phyloP scores from a whole-genome alignment of 2,888 invertebrate species.

The Platycnemis pennipes region DNA sequence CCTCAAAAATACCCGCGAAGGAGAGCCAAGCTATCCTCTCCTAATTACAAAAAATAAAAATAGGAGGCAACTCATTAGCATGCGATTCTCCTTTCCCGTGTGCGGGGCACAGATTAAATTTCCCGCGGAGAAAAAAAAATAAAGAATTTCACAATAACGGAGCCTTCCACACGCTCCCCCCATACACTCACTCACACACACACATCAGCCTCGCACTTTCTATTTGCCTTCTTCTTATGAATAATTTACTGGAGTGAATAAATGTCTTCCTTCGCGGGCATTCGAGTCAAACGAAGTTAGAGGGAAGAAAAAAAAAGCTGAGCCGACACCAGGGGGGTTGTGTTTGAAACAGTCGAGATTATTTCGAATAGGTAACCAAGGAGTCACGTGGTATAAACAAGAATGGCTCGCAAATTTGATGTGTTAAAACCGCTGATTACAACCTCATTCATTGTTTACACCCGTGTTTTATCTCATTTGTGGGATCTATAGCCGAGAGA shows the following conservation, averaged over 20 bases:
- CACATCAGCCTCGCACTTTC: neutral
- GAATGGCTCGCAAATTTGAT: no score
- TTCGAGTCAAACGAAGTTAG: slow-evolving; percentile 36
- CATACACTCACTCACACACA: no score
- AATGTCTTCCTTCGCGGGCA: slow-evolving; percentile 34
- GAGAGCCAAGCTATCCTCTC: neutral
- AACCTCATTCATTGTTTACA: no score
- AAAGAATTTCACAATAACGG: slow-evolving; percentile 4
- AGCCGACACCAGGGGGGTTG: neutral
- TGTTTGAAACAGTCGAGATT: no score
- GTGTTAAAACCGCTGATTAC: no score
- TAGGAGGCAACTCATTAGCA: slow-evolving; percentile 41
- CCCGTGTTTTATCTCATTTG: no score
- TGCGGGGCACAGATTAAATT: slow-evolving; percentile 16
- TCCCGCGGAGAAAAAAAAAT: neutral
- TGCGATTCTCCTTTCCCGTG: slow-evolving; percentile 5
- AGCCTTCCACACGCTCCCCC: neutral
- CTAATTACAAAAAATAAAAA: neutral
- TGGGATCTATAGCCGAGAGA: no score
- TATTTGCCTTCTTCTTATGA: slow-evolving; percentile 41
- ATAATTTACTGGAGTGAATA: slow-evolving; percentile 34
- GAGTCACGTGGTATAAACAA: no score
- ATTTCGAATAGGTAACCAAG: no score
- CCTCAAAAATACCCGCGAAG: neutral
- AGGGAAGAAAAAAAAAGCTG: neutral